These are phyloP conservation scores for Catotricha subobsoleta DNA, from an alignment of 2,888 invertebrate genomes.

Conservation along the genomic window DNA sequence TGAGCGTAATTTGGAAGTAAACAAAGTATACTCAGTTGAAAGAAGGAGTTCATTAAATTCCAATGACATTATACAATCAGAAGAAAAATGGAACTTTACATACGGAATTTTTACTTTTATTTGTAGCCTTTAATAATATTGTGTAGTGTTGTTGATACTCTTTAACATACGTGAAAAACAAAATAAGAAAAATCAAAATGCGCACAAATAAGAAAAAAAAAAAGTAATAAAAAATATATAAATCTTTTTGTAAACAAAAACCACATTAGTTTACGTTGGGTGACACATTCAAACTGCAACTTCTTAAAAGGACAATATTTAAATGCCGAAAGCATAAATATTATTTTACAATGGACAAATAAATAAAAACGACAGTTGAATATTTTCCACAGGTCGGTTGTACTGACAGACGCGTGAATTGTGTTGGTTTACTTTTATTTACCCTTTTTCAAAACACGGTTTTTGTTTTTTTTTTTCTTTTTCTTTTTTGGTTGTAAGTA, in stretches of 20 bases:
- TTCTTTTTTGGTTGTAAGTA: too few species aligned
- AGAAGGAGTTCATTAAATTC: too few species aligned
- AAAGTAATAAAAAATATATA: not conserved
- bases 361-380: slow-evolving; percentile 1
- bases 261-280: not conserved
- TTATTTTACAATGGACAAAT: slow-evolving; percentile 1
- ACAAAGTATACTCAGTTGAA: too few species aligned
- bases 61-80: too few species aligned
- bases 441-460: not conserved
- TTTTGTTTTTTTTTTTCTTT: too few species aligned
- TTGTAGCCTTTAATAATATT: too few species aligned
- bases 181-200: not conserved
- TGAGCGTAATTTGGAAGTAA: too few species aligned
- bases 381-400: not conserved
- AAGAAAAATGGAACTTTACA: too few species aligned
- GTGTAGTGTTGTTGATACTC: too few species aligned
- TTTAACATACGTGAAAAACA: too few species aligned
- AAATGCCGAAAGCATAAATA: slow-evolving; percentile 1
- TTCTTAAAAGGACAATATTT: not conserved
- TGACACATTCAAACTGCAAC: not conserved
- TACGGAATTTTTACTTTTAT: too few species aligned
- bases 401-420: slow-evolving; percentile 1
- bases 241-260: not conserved
- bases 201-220: too few species aligned
- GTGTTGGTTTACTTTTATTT: not conserved